Percentiles rank a stretch among this genome's conserved stretches.
Evolutionary conservation across 2,888 invertebrate genomes (phyloP).

Genomic region (Epinotia demarniana): DNA sequence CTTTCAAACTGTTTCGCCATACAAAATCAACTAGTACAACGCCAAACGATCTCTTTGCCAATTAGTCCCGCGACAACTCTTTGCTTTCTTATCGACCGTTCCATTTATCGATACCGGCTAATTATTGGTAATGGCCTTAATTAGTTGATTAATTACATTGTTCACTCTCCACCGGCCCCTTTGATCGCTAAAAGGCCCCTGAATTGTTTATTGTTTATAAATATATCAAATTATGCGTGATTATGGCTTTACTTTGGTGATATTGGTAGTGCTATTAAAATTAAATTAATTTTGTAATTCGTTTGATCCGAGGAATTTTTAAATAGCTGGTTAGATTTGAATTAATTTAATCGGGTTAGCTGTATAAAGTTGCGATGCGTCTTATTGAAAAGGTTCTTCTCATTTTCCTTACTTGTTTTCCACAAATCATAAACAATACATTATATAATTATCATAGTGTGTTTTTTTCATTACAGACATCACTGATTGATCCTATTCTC

Average conservation of each 20-base stretch:
- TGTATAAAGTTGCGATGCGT: neutral
- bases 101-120: constrained; percentile 63
- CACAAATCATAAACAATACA: no score
- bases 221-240: constrained; percentile 40
- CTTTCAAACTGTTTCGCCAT: neutral
- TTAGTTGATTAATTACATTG: constrained; percentile 80
- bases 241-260: constrained; percentile 23
- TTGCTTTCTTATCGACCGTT: constrained; percentile 64
- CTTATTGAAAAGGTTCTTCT: neutral
- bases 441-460: no score
- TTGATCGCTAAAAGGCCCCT: constrained; percentile 57
- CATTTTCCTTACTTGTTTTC: neutral
- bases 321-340: neutral
- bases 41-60: constrained; percentile 11
- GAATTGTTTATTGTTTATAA: constrained; percentile 41
- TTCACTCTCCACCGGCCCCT: constrained; percentile 63
- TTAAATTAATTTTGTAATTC: constrained; percentile 3
- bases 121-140: constrained; percentile 76
- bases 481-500: no score
- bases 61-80: constrained; percentile 48
- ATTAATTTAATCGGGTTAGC: neutral
- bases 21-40: constrained; percentile 6
- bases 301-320: constrained; percentile 11
- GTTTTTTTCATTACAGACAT: no score
- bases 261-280: constrained; percentile 17